These are phyloP conservation scores for Anolis apletophallus DNA, from an alignment of 2,797 vertebrate species.

Conservation along the genomic window DNA sequence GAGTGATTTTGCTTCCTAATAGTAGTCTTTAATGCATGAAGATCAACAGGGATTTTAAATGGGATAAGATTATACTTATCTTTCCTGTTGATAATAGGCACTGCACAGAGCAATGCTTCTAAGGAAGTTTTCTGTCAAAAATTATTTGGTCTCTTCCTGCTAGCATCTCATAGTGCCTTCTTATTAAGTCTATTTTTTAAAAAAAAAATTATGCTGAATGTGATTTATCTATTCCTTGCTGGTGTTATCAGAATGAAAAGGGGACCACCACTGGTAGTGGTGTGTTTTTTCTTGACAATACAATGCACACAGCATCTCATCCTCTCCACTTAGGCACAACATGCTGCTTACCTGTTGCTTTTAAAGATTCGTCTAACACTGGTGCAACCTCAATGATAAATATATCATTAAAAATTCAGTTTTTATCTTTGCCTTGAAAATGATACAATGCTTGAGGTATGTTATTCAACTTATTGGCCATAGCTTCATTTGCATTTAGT, in stretches of 20 bases:
- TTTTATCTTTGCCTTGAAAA: conserved; percentile 56
- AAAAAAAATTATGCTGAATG: conserved; percentile 54
- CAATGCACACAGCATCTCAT: conserved; percentile 63
- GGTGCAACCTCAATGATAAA: conserved; percentile 52
- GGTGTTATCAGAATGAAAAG: conserved; percentile 62
- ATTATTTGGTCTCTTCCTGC: conserved; percentile 68
- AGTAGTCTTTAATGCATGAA: conserved; percentile 64
- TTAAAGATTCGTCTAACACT: conserved; percentile 68
- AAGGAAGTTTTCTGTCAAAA: conserved; percentile 66
- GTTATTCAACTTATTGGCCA: conserved; percentile 51
- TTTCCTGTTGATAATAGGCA: conserved; percentile 68
- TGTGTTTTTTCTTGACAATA: conserved; percentile 59
- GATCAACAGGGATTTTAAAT: conserved; percentile 67
- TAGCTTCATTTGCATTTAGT: conserved; percentile 15
- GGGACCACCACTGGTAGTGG: conserved; percentile 50
- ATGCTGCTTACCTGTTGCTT: conserved; percentile 67
- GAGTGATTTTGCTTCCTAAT: conserved; percentile 55
- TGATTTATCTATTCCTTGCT: conserved; percentile 62
- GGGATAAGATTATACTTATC: conserved; percentile 66
- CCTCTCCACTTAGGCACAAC: conserved; percentile 56
- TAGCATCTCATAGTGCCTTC: conserved; percentile 55
- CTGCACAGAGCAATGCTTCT: conserved; percentile 52
- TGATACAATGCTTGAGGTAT: conserved; percentile 53
- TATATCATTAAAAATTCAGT: conserved; percentile 58
- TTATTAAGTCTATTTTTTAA: conserved; percentile 60